phyloP scores from a whole-genome alignment of 2,113 vertebrate species.

The Chroicocephalus ridibundus region DNA sequence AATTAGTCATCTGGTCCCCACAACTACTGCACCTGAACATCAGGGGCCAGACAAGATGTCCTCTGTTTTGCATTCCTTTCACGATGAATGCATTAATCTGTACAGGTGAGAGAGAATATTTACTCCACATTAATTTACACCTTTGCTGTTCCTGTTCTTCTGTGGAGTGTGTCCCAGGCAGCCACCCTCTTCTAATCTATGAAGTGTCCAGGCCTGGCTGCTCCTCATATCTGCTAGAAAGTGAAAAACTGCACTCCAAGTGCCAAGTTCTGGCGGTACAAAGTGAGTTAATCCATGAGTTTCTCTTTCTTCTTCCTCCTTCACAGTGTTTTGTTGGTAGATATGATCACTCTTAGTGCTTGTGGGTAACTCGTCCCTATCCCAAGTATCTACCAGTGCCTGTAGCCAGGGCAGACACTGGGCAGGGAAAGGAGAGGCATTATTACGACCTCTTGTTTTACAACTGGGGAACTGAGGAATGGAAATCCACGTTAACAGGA shows the following conservation, averaged over 20 bases:
- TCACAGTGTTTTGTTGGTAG: neutral
- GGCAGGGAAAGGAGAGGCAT: neutral
- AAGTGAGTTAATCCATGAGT: neutral
- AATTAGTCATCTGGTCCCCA: neutral
- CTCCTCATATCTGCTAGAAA: neutral
- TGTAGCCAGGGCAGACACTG: neutral
- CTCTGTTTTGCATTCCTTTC: neutral
- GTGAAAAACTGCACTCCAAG: neutral
- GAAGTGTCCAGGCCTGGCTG: neutral
- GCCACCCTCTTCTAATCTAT: neutral
- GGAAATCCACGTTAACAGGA: neutral
- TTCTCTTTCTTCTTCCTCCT: neutral
- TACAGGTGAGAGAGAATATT: neutral
- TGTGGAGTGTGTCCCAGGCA: neutral
- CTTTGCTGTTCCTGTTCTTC: neutral
- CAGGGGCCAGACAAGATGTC: neutral
- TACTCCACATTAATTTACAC: neutral
- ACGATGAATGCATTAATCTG: neutral
- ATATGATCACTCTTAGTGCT: neutral
- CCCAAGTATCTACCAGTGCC: neutral
- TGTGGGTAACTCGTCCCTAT: neutral
- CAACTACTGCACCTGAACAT: neutral
- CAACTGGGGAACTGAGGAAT: neutral
- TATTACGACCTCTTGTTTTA: neutral
- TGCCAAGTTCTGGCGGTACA: neutral